Percentiles rank a stretch among this genome's conserved stretches.
Conservation (phyloP, 2,888 invertebrate species). For the Galerucella pusilla region DNA sequence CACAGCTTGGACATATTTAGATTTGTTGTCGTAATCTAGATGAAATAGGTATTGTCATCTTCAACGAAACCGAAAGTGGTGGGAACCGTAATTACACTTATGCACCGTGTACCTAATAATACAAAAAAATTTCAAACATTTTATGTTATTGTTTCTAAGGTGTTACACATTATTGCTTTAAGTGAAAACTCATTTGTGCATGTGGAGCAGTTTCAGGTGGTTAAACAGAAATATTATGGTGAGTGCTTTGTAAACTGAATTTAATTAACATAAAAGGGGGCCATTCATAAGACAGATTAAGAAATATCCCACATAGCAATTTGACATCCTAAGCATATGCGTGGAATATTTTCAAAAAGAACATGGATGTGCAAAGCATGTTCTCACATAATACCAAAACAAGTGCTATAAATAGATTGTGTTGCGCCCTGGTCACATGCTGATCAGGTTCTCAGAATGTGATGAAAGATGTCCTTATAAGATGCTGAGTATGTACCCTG, state of each 20-base stretch:
- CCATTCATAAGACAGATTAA: too few species aligned
- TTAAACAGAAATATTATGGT: neutral
- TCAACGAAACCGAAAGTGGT: constrained; percentile 29
- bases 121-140: constrained; percentile 22
- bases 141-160: constrained; percentile 24
- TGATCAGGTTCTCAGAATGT: too few species aligned
- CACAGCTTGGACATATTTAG: constrained; percentile 12
- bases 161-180: constrained; percentile 20
- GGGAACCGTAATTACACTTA: constrained; percentile 28
- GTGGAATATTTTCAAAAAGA: too few species aligned
- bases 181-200: constrained; percentile 9
- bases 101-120: constrained; percentile 9
- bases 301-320: too few species aligned
- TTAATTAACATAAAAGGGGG: neutral
- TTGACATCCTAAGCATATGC: too few species aligned
- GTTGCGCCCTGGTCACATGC: too few species aligned
- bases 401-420: too few species aligned
- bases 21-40: constrained; percentile 22
- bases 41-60: constrained; percentile 26
- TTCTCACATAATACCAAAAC: too few species aligned
- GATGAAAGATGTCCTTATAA: too few species aligned
- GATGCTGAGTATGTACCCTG: too few species aligned
- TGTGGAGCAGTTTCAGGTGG: neutral
- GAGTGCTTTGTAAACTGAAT: neutral
- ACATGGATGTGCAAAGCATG: too few species aligned